Evolutionary conservation across 2,113 vertebrate species (phyloP).

Genomic region (Telmatochromis sp.): DNA sequence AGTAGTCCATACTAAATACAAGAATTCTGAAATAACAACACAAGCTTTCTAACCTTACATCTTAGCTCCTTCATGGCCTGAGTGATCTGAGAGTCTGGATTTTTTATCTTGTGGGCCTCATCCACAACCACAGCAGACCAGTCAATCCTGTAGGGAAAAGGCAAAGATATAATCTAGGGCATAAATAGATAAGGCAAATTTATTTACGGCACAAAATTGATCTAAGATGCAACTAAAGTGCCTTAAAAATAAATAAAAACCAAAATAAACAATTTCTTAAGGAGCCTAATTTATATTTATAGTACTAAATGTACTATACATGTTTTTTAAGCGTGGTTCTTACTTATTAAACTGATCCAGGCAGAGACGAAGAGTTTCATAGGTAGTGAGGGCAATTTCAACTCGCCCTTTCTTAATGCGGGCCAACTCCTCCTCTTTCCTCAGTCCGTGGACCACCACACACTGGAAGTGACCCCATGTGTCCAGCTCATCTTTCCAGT

Average conservation of each 20-base stretch:
- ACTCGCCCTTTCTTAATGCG: conserved; percentile 83
- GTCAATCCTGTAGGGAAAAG: conserved; percentile 68
- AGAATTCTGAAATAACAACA: background rate
- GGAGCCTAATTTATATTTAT: background rate
- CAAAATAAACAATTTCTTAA: background rate
- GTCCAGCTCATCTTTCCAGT: conserved; percentile 95
- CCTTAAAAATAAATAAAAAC: background rate
- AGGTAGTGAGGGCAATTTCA: conserved; percentile 90
- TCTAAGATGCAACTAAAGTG: background rate
- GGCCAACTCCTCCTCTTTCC: conserved; percentile 80
- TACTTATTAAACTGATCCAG: conserved; percentile 90
- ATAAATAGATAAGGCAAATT: background rate
- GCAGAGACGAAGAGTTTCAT: conserved; percentile 83
- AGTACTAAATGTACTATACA: background rate
- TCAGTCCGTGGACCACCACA: conserved; percentile 82
- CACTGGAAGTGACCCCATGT: conserved; percentile 92
- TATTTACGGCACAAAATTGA: background rate
- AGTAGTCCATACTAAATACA: background rate
- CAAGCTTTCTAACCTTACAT: conserved; percentile 75
- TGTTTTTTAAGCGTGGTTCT: background rate
- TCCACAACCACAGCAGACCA: conserved; percentile 94
- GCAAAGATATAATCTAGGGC: background rate
- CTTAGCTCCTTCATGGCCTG: conserved; percentile 85
- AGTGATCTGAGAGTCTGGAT: conserved; percentile 88
- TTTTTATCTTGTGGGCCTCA: conserved; percentile 94